Evolutionary conservation across 1,140 invertebrate genomes (phyloP).

Genomic region (Olivierus martensii): DNA sequence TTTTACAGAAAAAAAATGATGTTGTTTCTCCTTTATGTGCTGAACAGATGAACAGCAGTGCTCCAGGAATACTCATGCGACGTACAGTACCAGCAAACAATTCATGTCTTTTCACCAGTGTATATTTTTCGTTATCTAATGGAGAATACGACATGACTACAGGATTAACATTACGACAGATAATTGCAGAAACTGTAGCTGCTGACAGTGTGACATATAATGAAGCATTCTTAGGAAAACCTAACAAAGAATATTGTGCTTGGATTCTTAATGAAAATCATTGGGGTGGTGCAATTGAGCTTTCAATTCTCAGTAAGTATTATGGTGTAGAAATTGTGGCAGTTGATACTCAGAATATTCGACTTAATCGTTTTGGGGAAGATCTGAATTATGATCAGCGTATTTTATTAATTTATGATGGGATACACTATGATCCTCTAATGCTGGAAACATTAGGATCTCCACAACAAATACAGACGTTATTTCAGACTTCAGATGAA

Average conservation of each 20-base stretch:
- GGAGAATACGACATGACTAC: slow-evolving; percentile 59
- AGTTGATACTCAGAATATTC: slow-evolving; percentile 74
- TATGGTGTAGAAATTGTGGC: slow-evolving; percentile 88
- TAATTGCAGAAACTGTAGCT: slow-evolving; percentile 69
- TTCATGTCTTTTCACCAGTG: slow-evolving; percentile 86
- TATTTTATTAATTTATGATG: slow-evolving; percentile 86
- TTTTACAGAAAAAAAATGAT: background rate
- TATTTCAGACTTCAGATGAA: slow-evolving; percentile 62
- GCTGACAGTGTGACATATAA: slow-evolving; percentile 60
- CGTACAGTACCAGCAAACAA: slow-evolving; percentile 87
- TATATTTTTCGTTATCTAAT: slow-evolving; percentile 48
- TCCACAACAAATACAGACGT: slow-evolving; percentile 43
- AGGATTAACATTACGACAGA: slow-evolving; percentile 57
- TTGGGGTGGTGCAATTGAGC: slow-evolving; percentile 93
- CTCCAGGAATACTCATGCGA: slow-evolving; percentile 61
- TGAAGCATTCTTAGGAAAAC: slow-evolving; percentile 73
- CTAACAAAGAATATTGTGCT: slow-evolving; percentile 68
- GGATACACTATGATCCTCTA: slow-evolving; percentile 90
- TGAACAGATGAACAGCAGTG: background rate
- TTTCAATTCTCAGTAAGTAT: slow-evolving; percentile 72
- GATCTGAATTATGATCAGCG: slow-evolving; percentile 69
- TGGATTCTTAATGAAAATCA: slow-evolving; percentile 58
- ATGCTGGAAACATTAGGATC: slow-evolving; percentile 54
- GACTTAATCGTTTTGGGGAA: slow-evolving; percentile 87
- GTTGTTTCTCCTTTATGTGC: background rate